Evolutionary conservation across 2,888 invertebrate species (phyloP).

Genomic region (Hymenopus coronatus): DNA sequence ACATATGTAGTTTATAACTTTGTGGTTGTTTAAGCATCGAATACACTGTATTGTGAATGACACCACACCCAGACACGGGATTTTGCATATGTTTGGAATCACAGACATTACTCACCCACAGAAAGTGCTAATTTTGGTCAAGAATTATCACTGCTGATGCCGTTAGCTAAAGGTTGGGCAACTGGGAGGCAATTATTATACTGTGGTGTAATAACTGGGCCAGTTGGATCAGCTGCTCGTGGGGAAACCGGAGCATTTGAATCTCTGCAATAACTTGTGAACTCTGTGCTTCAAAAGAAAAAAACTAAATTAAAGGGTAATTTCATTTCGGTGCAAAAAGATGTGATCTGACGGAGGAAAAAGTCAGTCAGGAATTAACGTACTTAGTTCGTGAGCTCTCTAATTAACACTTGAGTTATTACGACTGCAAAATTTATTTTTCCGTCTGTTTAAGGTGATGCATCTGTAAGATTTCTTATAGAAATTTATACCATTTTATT

Average conservation of each 20-base stretch:
- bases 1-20: background rate
- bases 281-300: too few species aligned
- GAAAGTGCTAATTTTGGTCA: background rate
- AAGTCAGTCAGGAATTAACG: too few species aligned
- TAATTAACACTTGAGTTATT: too few species aligned
- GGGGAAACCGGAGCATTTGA: background rate
- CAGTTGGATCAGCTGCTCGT: background rate
- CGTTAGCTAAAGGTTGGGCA: background rate
- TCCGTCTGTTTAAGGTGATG: too few species aligned
- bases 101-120: background rate
- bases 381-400: too few species aligned
- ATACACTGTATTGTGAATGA: background rate
- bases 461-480: too few species aligned
- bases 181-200: background rate
- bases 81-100: background rate
- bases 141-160: background rate
- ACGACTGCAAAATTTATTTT: too few species aligned
- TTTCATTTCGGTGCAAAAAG: too few species aligned
- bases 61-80: background rate
- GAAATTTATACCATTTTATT: too few species aligned
- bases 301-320: too few species aligned
- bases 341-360: too few species aligned
- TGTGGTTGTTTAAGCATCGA: background rate
- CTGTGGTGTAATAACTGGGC: background rate
- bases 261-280: background rate